Evolutionary conservation across 1,140 invertebrate genomes (phyloP).

Genomic region (Drosophila sp.): DNA sequence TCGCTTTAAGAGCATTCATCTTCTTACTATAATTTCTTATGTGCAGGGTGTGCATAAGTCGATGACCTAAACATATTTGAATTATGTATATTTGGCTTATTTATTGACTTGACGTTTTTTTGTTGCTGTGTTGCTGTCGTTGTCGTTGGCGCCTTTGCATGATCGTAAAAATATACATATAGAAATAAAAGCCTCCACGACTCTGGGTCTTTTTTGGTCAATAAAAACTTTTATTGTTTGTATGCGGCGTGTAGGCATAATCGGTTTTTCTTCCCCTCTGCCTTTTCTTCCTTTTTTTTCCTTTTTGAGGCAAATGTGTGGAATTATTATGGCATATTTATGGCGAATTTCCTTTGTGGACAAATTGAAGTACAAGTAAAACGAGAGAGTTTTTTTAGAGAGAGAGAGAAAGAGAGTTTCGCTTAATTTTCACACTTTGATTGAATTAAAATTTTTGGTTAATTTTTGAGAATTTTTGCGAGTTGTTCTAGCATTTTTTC

Average conservation of each 20-base stretch:
- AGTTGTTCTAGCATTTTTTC: neutral
- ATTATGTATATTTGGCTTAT: neutral
- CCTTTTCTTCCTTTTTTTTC: neutral
- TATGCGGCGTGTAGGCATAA: conserved; percentile 36
- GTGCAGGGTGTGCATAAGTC: neutral
- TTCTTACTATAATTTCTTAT: neutral
- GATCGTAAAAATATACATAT: conserved; percentile 74
- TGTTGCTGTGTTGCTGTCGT: conserved; percentile 27
- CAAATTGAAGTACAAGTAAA: neutral
- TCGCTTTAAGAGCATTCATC: neutral
- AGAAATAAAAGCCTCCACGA: conserved; percentile 62
- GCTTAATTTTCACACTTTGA: neutral
- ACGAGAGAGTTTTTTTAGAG: too few relatives aligned
- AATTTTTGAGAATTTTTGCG: neutral
- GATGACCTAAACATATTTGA: conserved; percentile 30
- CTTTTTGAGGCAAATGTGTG: conserved; percentile 47
- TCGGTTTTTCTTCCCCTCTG: neutral
- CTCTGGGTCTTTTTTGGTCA: conserved; percentile 23
- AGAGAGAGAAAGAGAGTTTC: too few relatives aligned
- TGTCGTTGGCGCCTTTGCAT: conserved; percentile 52
- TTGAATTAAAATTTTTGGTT: neutral
- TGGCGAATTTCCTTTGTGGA: neutral
- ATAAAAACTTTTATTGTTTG: conserved; percentile 69
- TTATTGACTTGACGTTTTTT: conserved; percentile 3
- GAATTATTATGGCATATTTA: conserved; percentile 74